Conservation (phyloP, 1,140 invertebrate genomes). For the Drosophila bocki region DNA sequence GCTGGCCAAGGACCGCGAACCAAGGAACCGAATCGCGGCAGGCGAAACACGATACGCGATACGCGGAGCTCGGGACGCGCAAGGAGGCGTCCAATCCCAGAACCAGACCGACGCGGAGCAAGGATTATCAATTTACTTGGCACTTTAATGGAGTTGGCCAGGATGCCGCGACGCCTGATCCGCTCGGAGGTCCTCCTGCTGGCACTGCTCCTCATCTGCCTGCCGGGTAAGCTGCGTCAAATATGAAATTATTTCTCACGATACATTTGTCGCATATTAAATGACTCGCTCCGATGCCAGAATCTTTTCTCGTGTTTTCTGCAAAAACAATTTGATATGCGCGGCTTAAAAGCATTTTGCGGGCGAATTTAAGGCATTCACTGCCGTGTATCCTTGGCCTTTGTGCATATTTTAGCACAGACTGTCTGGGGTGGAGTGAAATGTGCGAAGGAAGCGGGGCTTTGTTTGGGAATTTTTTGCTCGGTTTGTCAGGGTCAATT, state of each 20-base stretch:
- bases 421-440: conserved; percentile 22
- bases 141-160: conserved; percentile 67
- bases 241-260: conserved; percentile 44
- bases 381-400: conserved; percentile 45
- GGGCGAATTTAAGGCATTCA: conserved; percentile 33
- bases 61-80: conserved; percentile 9
- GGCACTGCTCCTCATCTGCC: conserved; percentile 48
- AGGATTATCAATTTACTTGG: conserved; percentile 77
- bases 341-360: conserved; percentile 61
- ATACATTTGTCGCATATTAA: conserved; percentile 69
- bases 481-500: conserved; percentile 43
- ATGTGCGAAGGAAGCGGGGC: conserved; percentile 6
- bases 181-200: conserved; percentile 18
- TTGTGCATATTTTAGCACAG: conserved; percentile 54
- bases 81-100: conserved; percentile 17
- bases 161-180: conserved; percentile 63
- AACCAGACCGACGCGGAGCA: conserved; percentile 33
- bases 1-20: conserved; percentile 41
- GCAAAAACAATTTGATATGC: conserved; percentile 64
- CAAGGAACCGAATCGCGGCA: conserved; percentile 36
- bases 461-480: conserved; percentile 23
- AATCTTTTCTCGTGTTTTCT: conserved; percentile 18
- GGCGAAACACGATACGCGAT: conserved; percentile 12
- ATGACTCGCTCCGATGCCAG: conserved; percentile 23
- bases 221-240: conserved; percentile 68